phyloP scores from a whole-genome alignment of 2,888 invertebrate genomes.

The Lithosia quadra region DNA sequence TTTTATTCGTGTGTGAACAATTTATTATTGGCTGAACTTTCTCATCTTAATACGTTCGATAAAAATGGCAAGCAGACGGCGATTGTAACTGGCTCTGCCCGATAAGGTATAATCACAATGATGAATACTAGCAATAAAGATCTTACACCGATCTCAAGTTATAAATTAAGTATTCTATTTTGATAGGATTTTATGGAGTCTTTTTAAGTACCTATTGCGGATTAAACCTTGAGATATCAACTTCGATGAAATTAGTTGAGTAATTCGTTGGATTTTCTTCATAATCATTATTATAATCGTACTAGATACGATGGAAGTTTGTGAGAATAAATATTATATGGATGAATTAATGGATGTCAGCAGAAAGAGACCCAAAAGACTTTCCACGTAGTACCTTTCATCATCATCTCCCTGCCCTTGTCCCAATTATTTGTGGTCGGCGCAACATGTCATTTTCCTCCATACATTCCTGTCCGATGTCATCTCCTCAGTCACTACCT shows the following conservation, averaged over 20 bases:
- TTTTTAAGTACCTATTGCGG: conserved; percentile 3
- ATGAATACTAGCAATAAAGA: conserved; percentile 46
- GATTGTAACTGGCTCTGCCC: conserved; percentile 38
- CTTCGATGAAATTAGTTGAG: background rate
- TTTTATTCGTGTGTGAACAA: conserved; percentile 34
- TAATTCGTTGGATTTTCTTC: background rate
- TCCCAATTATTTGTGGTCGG: too few relatives aligned
- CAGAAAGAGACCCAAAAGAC: too few relatives aligned
- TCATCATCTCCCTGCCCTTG: too few relatives aligned
- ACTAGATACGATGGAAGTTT: too few relatives aligned
- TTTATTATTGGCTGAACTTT: conserved; percentile 41
- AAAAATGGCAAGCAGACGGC: conserved; percentile 14
- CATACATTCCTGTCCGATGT: too few relatives aligned
- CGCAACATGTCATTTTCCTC: too few relatives aligned
- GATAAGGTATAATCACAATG: conserved; percentile 48
- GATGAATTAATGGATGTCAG: background rate
- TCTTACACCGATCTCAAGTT: conserved; percentile 37
- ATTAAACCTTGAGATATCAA: conserved; percentile 8
- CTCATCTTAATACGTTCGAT: conserved; percentile 37
- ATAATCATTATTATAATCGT: background rate
- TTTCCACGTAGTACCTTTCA: too few relatives aligned
- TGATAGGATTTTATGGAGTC: conserved; percentile 29
- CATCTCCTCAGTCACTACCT: too few relatives aligned
- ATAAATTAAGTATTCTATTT: conserved; percentile 31
- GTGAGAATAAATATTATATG: too few relatives aligned